phyloP scores from a whole-genome alignment of 2,797 vertebrate genomes.

The Parauchenoglanis ngamensis region DNA sequence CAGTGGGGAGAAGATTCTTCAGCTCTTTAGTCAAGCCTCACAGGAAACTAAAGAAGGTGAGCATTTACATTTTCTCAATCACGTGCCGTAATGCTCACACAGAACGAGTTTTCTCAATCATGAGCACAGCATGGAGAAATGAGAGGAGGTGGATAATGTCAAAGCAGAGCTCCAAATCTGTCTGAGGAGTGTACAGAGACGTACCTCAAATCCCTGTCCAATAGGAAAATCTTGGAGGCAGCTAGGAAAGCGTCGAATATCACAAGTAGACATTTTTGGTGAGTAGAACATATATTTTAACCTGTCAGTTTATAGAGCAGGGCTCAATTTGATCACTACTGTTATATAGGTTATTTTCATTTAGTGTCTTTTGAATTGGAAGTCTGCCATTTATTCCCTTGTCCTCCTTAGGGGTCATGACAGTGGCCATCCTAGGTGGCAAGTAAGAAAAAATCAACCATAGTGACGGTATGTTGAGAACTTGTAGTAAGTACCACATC shows the following conservation, averaged over 20 bases:
- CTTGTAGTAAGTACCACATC: background rate
- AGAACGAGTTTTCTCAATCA: background rate
- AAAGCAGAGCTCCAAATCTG: background rate
- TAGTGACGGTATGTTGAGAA: background rate
- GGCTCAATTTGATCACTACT: too few relatives aligned
- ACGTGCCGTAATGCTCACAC: background rate
- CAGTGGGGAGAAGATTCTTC: background rate
- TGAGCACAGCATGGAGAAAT: background rate
- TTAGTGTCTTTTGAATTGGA: background rate
- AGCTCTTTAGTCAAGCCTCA: slow-evolving; percentile 19
- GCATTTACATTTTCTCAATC: background rate
- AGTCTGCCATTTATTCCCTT: background rate
- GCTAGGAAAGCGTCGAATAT: too few relatives aligned
- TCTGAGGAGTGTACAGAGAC: background rate
- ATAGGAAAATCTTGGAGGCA: too few relatives aligned
- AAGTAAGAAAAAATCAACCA: background rate
- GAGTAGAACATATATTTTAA: too few relatives aligned
- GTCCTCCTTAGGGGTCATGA: background rate
- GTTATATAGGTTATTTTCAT: too few relatives aligned
- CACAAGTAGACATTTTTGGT: too few relatives aligned
- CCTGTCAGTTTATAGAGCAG: too few relatives aligned
- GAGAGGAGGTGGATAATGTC: background rate
- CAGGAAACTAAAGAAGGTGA: slow-evolving; percentile 20
- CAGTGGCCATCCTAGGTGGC: background rate
- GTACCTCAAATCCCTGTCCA: too few relatives aligned